Conservation (phyloP, 1,140 invertebrate species). For the Macrosteles quadrilineatus region DNA sequence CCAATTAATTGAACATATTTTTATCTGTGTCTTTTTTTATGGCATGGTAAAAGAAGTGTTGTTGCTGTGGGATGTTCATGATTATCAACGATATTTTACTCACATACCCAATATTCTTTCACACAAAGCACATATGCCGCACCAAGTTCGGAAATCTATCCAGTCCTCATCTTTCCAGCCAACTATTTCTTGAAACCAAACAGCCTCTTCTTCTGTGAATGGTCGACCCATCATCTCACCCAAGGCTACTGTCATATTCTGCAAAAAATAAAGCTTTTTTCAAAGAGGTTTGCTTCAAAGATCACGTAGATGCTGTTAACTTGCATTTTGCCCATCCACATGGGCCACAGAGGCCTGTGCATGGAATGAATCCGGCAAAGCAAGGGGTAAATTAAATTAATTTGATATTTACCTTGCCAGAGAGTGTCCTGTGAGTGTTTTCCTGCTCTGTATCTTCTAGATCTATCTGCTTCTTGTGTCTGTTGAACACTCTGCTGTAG, state of each 20-base stretch:
- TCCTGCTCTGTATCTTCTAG: slow-evolving; percentile 39
- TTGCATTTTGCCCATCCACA: too few species aligned
- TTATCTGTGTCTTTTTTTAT: too few species aligned
- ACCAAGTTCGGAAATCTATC: slow-evolving; percentile 65
- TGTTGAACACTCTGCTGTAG: slow-evolving; percentile 58
- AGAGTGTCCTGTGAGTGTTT: slow-evolving; percentile 11
- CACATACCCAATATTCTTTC: slow-evolving; percentile 58
- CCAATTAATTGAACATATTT: too few species aligned
- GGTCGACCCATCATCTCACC: slow-evolving; percentile 62
- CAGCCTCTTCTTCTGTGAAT: slow-evolving; percentile 53
- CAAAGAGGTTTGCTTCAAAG: too few species aligned
- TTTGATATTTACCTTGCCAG: slow-evolving; percentile 28
- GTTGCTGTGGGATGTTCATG: too few species aligned
- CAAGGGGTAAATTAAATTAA: too few species aligned
- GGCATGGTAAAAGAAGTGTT: too few species aligned
- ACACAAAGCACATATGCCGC: slow-evolving; percentile 64
- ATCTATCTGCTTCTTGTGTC: slow-evolving; percentile 49
- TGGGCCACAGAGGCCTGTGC: too few species aligned
- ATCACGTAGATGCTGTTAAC: too few species aligned
- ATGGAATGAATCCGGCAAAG: too few species aligned
- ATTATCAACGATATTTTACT: too few species aligned
- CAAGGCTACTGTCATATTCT: slow-evolving; percentile 57
- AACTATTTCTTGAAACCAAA: slow-evolving; percentile 53
- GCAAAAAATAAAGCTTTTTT: too few species aligned
- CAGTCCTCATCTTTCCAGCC: slow-evolving; percentile 54